Percentiles rank a stretch among this genome's conserved stretches.
phyloP scores from a whole-genome alignment of 35 echinoderm and acorn worm genomes.

The Lytechinus pictus region DNA sequence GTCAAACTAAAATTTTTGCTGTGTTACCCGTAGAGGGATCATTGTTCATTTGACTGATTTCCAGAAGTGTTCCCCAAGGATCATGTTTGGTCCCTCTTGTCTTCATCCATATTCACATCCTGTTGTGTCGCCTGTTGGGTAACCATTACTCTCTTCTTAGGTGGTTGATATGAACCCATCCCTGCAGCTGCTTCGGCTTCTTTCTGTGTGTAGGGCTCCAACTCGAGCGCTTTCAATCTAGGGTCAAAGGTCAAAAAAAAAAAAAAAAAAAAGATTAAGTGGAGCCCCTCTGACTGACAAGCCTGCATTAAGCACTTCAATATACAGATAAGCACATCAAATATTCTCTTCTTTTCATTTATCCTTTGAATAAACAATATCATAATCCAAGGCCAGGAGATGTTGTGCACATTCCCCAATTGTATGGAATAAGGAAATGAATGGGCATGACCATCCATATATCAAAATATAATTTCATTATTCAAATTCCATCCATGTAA shows the following conservation, averaged over 20 bases:
- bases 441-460: too few species aligned
- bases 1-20: neutral
- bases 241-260: neutral
- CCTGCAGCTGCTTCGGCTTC: constrained; percentile 94
- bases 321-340: too few species aligned
- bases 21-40: neutral
- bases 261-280: too few species aligned
- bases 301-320: too few species aligned
- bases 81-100: neutral
- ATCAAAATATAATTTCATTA: too few species aligned
- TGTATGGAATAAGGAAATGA: too few species aligned
- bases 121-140: constrained; percentile 55
- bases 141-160: constrained; percentile 64
- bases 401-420: too few species aligned
- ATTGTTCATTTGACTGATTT: neutral
- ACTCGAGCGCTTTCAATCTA: constrained; percentile 86
- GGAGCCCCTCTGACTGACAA: too few species aligned
- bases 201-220: constrained; percentile 84
- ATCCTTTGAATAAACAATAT: too few species aligned
- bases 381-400: too few species aligned
- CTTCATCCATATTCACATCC: neutral
- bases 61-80: neutral
- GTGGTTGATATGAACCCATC: constrained; percentile 80
- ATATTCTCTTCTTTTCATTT: too few species aligned
- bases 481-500: too few species aligned